Evolutionary conservation across 1,140 invertebrate genomes (phyloP), one percentile per base, ranked within the genome.

Genomic region (Drosophila kepulauana): DNA sequence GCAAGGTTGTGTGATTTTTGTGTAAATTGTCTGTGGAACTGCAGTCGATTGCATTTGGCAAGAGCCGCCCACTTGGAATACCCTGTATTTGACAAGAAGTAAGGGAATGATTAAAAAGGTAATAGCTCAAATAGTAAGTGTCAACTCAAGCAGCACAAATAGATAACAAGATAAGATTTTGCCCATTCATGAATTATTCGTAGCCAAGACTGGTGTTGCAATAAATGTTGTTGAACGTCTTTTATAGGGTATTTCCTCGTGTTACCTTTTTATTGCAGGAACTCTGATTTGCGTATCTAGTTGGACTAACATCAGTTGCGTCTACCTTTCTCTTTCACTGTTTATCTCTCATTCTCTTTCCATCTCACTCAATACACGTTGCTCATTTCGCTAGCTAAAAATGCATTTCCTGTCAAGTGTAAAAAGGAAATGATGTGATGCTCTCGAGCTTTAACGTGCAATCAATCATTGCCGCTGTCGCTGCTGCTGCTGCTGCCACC

Each of bases 341-440:
- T 52, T 16, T 52, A 45, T 16, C 10, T 7, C n/a, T 33, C 33
- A 35, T 10, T 48, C 20, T 33, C 43, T 71, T 16, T 45, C 41
- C 48, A 46, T 33, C 16, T 33, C 20, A n/a, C 49, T 30, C 13
- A 58, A 67, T 75, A 78, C 70, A 79, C 75, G 75, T 38, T 78
- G 84, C 80, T 88, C 84, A 88, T 88, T 88, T 88, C 74, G 71
- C 80, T 79, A 78, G 84, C 80, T 88, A 88, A 88, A 88, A 88
- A 88, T 88, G 84, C 84, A 88, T 88, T 88, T 88, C 84, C 84
- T 88, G 77, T 88, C 84, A 78, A 88, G 85, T 88, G 84, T 88
- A 80, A 88, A 87, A 84, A 81, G 84, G 84, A 88, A 88, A 88
- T 88, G 84, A 88, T 88, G 84, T 81, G 80, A 84, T 78, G 84